Evolutionary conservation across 2,113 vertebrate species (phyloP).

Genomic region (Emydocephalus ijimae): DNA sequence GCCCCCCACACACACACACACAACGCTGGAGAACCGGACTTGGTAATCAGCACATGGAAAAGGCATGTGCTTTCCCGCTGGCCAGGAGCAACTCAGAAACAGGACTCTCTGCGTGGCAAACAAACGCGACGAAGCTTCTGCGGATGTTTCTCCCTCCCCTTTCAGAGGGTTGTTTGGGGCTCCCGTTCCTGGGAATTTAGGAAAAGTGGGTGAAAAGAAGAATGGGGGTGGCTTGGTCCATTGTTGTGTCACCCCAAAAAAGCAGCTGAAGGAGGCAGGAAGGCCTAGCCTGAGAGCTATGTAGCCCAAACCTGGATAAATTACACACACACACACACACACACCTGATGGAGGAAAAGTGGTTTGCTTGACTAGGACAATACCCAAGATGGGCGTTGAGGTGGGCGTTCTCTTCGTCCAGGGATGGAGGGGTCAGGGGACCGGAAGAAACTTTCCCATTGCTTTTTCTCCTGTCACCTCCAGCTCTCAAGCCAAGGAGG

Average conservation of each 20-base stretch:
- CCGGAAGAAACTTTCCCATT: background rate
- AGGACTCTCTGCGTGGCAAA: background rate
- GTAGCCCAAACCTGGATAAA: no score
- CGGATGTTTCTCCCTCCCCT: background rate
- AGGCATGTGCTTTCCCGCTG: constrained; percentile 50
- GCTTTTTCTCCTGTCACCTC: background rate
- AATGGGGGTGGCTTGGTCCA: constrained; percentile 11
- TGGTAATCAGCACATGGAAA: constrained; percentile 57
- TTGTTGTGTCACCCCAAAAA: fast-evolving
- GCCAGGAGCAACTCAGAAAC: constrained; percentile 26
- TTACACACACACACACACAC: no score
- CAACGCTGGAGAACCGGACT: constrained; percentile 1
- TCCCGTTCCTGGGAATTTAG: constrained; percentile 21
- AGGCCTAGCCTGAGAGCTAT: background rate
- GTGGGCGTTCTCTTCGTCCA: background rate
- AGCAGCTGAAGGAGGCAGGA: background rate
- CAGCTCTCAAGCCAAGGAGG: background rate
- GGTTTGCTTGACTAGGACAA: background rate
- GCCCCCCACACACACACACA: background rate
- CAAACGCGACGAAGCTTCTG: fast-evolving
- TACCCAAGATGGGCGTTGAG: background rate
- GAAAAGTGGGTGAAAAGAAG: constrained; percentile 23
- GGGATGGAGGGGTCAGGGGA: background rate
- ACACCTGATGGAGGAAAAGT: no score
- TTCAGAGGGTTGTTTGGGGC: constrained; percentile 26